These are phyloP conservation scores for Pseudomyrmex flavicornis DNA, from an alignment of 1,140 invertebrate species.

Conservation along the genomic window DNA sequence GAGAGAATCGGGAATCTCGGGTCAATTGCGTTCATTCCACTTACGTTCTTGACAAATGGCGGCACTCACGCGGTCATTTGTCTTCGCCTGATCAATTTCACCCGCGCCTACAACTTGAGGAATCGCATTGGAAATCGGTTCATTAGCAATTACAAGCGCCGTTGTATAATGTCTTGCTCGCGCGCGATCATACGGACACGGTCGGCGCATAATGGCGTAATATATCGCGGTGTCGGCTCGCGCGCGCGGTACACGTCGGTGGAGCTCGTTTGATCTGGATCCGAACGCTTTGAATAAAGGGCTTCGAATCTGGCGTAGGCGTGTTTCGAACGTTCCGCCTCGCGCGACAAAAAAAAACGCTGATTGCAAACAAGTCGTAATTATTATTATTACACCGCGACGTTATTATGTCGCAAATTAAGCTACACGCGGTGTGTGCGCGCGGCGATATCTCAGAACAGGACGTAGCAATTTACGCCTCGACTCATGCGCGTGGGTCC, in stretches of 20 bases:
- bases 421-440: no score
- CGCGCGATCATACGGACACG: not conserved
- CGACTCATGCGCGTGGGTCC: no score
- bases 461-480: not conserved
- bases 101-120: conserved; percentile 15
- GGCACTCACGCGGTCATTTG: conserved; percentile 28
- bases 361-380: no score
- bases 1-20: conserved; percentile 17
- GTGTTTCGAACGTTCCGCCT: not conserved
- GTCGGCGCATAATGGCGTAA: not conserved
- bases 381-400: no score
- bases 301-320: no score
- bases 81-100: conserved; percentile 14
- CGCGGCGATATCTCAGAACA: no score
- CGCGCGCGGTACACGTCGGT: not conserved
- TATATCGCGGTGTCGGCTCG: conserved; percentile 6
- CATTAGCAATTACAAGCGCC: conserved; percentile 31
- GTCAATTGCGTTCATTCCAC: conserved; percentile 49
- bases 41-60: conserved; percentile 42
- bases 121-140: conserved; percentile 10
- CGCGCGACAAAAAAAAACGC: not conserved
- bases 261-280: not conserved
- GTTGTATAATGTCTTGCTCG: conserved; percentile 26
- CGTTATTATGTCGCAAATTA: no score
- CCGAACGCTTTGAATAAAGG: not conserved